These are phyloP conservation scores for Protophormia terraenovae DNA, from an alignment of 2,888 invertebrate species.

Conservation along the genomic window DNA sequence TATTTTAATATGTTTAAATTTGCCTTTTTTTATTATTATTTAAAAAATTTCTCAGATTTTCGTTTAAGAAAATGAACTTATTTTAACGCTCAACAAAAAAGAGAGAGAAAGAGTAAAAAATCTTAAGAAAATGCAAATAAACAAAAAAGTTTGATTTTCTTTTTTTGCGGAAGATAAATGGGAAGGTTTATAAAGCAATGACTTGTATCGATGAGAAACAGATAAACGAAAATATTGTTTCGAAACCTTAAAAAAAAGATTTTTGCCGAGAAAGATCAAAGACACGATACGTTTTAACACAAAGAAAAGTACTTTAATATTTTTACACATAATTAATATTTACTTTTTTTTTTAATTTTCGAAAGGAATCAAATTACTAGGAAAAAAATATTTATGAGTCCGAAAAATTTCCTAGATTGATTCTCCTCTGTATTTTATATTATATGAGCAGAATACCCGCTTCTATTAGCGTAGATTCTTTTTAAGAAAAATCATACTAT, in stretches of 20 bases:
- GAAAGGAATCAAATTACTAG: not conserved
- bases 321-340: not conserved
- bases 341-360: not conserved
- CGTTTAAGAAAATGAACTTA: not conserved
- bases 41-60: not conserved
- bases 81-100: not conserved
- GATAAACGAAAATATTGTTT: slow-evolving; percentile 22
- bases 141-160: not conserved
- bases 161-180: slow-evolving; percentile 55
- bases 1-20: not conserved
- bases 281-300: not conserved
- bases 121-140: slow-evolving; percentile 3
- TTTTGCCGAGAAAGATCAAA: not conserved
- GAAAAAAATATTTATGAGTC: not conserved
- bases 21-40: not conserved
- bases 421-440: too few species aligned
- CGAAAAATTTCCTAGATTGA: too few species aligned
- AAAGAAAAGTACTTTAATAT: not conserved
- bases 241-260: slow-evolving; percentile 14
- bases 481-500: too few species aligned
- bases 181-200: slow-evolving; percentile 63
- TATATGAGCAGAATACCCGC: too few species aligned
- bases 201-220: slow-evolving; percentile 37
- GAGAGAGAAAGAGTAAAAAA: not conserved
- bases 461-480: too few species aligned